Conservation (phyloP, 2,113 vertebrate species). For the Brachirus orientalis region DNA sequence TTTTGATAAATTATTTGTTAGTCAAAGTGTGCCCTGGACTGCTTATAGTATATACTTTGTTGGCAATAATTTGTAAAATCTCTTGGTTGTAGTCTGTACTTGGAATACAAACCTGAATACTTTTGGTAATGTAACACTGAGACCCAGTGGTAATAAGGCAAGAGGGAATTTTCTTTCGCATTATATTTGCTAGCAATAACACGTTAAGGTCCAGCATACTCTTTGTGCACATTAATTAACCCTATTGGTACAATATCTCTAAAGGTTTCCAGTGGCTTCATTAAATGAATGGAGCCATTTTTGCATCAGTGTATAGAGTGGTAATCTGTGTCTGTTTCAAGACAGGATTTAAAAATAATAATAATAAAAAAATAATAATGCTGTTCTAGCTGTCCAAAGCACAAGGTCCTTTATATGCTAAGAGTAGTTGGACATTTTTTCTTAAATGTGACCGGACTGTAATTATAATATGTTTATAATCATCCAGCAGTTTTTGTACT, state of each 20-base stretch:
- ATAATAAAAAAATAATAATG: not conserved
- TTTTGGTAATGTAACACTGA: not conserved
- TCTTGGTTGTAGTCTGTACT: slow-evolving; percentile 10
- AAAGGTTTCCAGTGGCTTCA: slow-evolving; percentile 9
- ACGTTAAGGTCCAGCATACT: slow-evolving; percentile 37
- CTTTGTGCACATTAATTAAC: slow-evolving; percentile 27
- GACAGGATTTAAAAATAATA: slow-evolving; percentile 24
- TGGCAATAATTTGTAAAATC: slow-evolving; percentile 28
- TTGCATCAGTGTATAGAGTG: slow-evolving; percentile 5
- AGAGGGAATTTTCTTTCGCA: slow-evolving; percentile 39
- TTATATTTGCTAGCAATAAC: slow-evolving; percentile 71
- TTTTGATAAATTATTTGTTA: slow-evolving; percentile 45
- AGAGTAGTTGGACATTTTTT: slow-evolving; percentile 39
- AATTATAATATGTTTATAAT: slow-evolving; percentile 48
- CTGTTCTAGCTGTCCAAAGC: slow-evolving; percentile 58
- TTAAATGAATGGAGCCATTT: slow-evolving; percentile 22
- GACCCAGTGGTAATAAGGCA: slow-evolving; percentile 23
- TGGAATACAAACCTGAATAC: slow-evolving; percentile 29
- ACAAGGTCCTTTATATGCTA: slow-evolving; percentile 53
- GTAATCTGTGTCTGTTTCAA: slow-evolving; percentile 46
- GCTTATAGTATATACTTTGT: slow-evolving; percentile 23
- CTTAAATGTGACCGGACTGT: slow-evolving; percentile 38
- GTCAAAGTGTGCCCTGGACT: not conserved
- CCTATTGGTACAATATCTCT: slow-evolving; percentile 12
- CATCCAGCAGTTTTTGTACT: slow-evolving; percentile 60